A percentile compares a stretch with the other conserved stretches of the same genome.
phyloP scores from a whole-genome alignment of 2,797 vertebrate species.

The Sebastes diaconus region DNA sequence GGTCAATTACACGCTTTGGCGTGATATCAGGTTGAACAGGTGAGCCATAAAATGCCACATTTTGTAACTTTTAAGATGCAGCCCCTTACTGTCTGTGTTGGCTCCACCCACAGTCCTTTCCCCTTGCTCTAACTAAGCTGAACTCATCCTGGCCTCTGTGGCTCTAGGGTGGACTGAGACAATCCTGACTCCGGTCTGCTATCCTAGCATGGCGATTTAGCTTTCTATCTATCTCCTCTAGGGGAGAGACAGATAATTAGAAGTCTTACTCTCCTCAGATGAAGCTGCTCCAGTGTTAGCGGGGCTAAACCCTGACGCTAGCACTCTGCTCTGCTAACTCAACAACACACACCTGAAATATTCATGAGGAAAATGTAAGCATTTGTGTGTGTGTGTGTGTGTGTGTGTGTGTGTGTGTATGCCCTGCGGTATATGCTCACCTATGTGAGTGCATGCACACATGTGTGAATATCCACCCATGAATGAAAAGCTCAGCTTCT shows the following conservation, averaged over 20 bases:
- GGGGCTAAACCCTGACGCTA: slow-evolving; percentile 70
- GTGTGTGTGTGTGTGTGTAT: slow-evolving; percentile 14
- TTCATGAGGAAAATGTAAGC: slow-evolving; percentile 70
- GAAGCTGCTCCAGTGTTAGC: slow-evolving; percentile 46
- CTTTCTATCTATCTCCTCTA: slow-evolving; percentile 31
- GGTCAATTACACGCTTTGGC: too few species aligned
- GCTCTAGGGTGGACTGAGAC: slow-evolving; percentile 2
- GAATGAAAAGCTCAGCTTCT: slow-evolving; percentile 21
- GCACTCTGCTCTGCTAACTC: slow-evolving; percentile 70
- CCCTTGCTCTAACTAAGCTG: background rate
- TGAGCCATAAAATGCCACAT: background rate
- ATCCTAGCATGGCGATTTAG: slow-evolving; percentile 12
- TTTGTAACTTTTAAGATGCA: background rate
- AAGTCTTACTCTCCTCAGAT: slow-evolving; percentile 53
- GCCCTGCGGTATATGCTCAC: slow-evolving; percentile 27
- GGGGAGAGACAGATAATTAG: slow-evolving; percentile 56
- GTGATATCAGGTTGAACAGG: accelerated
- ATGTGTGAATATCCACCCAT: background rate
- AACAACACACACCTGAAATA: slow-evolving; percentile 73
- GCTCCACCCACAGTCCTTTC: background rate
- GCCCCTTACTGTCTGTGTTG: background rate
- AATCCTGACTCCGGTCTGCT: slow-evolving; percentile 18
- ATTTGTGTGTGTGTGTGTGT: slow-evolving; percentile 21
- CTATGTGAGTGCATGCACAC: slow-evolving; percentile 2
- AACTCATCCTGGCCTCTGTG: background rate